Base-by-base conservation (phyloP, 2,888 invertebrate species). In the Agrilus biguttatus region DNA sequence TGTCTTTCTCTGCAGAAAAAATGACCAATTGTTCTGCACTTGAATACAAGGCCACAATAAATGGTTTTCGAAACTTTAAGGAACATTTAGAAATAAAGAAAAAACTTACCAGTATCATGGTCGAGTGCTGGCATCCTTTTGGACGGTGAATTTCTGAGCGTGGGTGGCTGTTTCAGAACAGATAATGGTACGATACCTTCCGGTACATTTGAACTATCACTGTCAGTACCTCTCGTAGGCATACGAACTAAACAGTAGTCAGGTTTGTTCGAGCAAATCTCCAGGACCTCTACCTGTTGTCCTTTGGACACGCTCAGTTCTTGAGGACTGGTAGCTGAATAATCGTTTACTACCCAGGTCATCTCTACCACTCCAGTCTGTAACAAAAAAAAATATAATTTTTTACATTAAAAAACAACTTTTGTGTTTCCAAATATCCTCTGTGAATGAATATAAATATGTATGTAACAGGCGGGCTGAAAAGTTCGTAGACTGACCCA, bases 241-340 rank as follows among this genome's bases (percentile, higher is more conserved):
- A 79, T 72, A 44, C 82, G 74, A 49, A 83, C 83, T 58, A 82
- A 63, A 73, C 82, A 82, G 69, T 76, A 83, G 56, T 82, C 80
- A 45, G 77, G 69, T 56, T 81, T 69, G 53, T 75, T 69, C 46
- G 76, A 69, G 58, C 80, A 79, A 49, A 78, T 73, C 63, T 93
- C 92, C 51, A 93, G 71, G 50, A 93, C 82, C 63, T 93, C 93
- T 49, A 93, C 92, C 68, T 92, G 92, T 68, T 92, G 92, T 19
- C 93, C 93, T 64, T 90, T 89, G 49, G 74, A 73, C 37, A 95
- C 90, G 42, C 80, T 80, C 55, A 93, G 67, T 66, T 93, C 92
- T 43, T 82, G 80, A 38, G 81, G 71, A 51, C 81, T 80, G 10
- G 78, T 71, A 14, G 82, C 73, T n/a, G 85, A 80, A 65, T 85